A percentile compares a stretch with the other conserved stretches of the same genome.
phyloP scores from a whole-genome alignment of 2,888 invertebrate species.

The Atethmia centrago region DNA sequence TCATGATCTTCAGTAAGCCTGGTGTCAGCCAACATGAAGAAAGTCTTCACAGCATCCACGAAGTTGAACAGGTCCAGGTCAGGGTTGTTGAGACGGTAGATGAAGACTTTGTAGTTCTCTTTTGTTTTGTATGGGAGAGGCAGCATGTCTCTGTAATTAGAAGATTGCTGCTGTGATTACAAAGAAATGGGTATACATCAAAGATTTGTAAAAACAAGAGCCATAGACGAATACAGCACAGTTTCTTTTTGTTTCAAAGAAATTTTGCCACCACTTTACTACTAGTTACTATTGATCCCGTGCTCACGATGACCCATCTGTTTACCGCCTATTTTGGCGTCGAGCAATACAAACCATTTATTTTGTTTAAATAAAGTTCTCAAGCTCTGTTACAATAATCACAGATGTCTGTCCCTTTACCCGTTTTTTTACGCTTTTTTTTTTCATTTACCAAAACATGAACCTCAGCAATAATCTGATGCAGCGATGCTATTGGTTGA shows the following conservation, averaged over 20 bases:
- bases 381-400: too few relatives aligned
- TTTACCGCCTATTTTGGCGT: too few relatives aligned
- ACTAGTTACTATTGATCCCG: background rate
- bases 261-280: background rate
- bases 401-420: too few relatives aligned
- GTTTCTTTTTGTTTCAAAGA: too few relatives aligned
- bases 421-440: too few relatives aligned
- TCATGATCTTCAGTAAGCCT: slow-evolving; percentile 91
- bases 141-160: slow-evolving; percentile 91
- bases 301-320: too few relatives aligned
- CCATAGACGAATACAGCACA: background rate
- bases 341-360: too few relatives aligned
- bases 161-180: slow-evolving; percentile 6
- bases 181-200: background rate
- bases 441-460: too few relatives aligned
- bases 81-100: slow-evolving; percentile 92
- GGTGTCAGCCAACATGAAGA: slow-evolving; percentile 94
- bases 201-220: background rate
- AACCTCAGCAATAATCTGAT: too few relatives aligned
- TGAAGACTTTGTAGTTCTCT: slow-evolving; percentile 92
- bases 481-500: too few relatives aligned
- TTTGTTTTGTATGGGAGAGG: slow-evolving; percentile 92
- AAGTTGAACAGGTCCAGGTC: slow-evolving; percentile 92
- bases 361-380: too few relatives aligned
- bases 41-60: slow-evolving; percentile 92